phyloP scores from a whole-genome alignment of 1,140 invertebrate species.

The Pemphigus obesinymphae region DNA sequence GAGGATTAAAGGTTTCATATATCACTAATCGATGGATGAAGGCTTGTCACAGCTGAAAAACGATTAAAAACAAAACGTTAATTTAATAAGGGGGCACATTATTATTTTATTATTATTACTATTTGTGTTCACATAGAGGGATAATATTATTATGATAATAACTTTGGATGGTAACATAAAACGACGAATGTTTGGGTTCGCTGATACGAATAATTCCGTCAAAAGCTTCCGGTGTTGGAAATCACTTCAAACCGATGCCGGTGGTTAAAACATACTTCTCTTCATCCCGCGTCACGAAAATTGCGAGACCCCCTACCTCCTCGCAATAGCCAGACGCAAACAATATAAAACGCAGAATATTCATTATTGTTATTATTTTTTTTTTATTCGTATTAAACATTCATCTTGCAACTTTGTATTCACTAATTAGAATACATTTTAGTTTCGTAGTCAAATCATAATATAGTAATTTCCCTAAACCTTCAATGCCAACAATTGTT shows the following conservation, averaged over 20 bases:
- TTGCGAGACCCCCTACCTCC: not conserved
- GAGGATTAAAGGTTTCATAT: not conserved
- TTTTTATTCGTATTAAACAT: too few relatives aligned
- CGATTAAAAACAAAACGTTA: not conserved
- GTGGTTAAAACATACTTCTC: not conserved
- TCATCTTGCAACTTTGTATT: too few relatives aligned
- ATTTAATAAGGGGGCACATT: not conserved
- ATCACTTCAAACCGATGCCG: not conserved
- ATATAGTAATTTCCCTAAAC: too few relatives aligned
- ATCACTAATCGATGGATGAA: not conserved
- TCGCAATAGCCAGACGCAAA: not conserved
- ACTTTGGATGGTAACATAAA: not conserved
- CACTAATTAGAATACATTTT: too few relatives aligned
- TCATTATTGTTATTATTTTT: not conserved
- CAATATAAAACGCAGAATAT: not conserved
- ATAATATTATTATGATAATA: too few relatives aligned
- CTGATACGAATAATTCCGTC: conserved; percentile 16
- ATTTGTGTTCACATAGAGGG: not conserved
- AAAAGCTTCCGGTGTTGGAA: conserved; percentile 7
- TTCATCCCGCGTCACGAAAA: not conserved
- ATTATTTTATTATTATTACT: not conserved
- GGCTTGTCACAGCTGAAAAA: not conserved
- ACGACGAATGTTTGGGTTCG: not conserved
- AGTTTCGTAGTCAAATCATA: not conserved
- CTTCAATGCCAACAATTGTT: too few relatives aligned